phyloP scores from a whole-genome alignment of 2,113 vertebrate genomes.

The Pelmatolapia mariae region DNA sequence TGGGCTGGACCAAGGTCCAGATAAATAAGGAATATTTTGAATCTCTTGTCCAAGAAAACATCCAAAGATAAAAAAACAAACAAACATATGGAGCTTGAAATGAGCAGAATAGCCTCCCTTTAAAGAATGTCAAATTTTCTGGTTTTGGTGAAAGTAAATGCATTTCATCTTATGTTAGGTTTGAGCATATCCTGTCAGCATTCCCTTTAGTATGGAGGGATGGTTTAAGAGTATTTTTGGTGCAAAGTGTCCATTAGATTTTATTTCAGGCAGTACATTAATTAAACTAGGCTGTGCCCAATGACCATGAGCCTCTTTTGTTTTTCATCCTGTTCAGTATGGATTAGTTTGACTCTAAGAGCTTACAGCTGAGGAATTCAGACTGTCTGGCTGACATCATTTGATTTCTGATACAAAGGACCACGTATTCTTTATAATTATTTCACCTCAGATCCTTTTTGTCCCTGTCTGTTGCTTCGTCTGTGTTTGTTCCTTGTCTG shows the following conservation, averaged over 20 bases:
- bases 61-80: neutral
- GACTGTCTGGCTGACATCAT: neutral
- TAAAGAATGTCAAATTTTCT: neutral
- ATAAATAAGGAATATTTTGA: neutral
- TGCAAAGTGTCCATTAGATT: neutral
- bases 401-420: neutral
- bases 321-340: neutral
- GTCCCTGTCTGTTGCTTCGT: neutral
- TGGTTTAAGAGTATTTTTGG: neutral
- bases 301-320: neutral
- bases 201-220: neutral
- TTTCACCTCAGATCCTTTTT: neutral
- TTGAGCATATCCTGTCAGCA: neutral
- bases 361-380: neutral
- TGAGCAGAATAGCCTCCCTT: neutral
- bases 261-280: neutral
- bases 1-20: rapidly evolving
- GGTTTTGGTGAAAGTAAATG: neutral
- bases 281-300: neutral
- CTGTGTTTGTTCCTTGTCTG: neutral
- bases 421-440: neutral
- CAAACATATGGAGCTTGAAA: neutral
- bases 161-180: neutral
- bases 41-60: neutral
- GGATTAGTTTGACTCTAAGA: neutral